A percentile compares a stretch with the other conserved stretches of the same genome.
Evolutionary conservation across 2,888 invertebrate genomes (phyloP).

Genomic region (Podabrus alpinus): DNA sequence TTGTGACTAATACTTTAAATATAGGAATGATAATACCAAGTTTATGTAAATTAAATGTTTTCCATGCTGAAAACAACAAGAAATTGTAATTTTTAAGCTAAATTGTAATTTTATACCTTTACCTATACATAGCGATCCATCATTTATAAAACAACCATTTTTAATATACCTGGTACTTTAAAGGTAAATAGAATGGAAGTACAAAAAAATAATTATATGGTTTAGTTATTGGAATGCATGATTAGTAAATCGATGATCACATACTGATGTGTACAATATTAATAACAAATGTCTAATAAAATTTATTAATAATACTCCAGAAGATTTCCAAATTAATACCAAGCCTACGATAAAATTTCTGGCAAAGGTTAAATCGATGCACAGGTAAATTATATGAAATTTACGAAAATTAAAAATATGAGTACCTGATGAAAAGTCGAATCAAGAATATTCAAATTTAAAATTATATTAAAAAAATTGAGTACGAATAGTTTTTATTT

Average conservation of each 20-base stretch:
- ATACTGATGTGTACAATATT: neutral
- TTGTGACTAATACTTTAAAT: neutral
- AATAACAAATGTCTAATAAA: neutral
- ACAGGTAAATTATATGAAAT: too few relatives aligned
- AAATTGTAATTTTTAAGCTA: neutral
- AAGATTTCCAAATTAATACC: too few relatives aligned
- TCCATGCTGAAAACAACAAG: neutral
- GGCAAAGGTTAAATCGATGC: too few relatives aligned
- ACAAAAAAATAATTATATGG: neutral
- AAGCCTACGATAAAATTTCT: too few relatives aligned
- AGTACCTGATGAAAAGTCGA: too few relatives aligned
- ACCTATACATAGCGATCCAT: neutral
- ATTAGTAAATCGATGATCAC: neutral
- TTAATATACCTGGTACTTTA: neutral
- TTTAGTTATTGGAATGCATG: neutral
- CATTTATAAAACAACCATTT: neutral
- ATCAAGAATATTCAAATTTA: too few relatives aligned
- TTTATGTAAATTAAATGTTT: neutral
- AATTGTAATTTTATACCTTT: too few relatives aligned
- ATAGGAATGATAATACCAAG: neutral
- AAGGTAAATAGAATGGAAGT: neutral
- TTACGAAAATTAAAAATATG: too few relatives aligned
- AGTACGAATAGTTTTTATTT: too few relatives aligned
- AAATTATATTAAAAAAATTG: too few relatives aligned
- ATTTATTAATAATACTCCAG: too few relatives aligned